These are phyloP conservation scores for Thermophis baileyi DNA, from an alignment of 2,113 vertebrate species.

Conservation along the genomic window DNA sequence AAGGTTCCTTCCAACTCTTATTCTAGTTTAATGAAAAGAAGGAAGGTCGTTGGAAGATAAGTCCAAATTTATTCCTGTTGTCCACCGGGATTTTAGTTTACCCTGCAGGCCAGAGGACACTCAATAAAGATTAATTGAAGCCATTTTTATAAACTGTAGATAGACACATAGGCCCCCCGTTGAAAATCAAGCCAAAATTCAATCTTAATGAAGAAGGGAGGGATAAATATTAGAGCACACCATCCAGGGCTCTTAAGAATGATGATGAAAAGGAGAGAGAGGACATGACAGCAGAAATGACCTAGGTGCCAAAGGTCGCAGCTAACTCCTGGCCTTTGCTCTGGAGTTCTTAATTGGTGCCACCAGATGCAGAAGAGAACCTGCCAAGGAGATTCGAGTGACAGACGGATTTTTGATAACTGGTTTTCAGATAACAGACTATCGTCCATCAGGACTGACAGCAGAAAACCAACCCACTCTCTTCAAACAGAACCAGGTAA, in stretches of 20 bases:
- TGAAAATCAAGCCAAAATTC: background rate
- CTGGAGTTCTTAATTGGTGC: background rate
- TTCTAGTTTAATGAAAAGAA: background rate
- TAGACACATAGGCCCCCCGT: background rate
- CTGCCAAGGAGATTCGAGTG: slow-evolving; percentile 10
- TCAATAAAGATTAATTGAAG: background rate
- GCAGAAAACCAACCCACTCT: background rate
- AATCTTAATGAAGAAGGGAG: background rate
- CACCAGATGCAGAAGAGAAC: slow-evolving; percentile 8
- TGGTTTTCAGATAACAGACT: slow-evolving; percentile 24
- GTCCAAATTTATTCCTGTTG: background rate
- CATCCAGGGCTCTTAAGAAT: background rate
- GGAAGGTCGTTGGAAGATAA: background rate
- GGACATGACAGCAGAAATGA: background rate
- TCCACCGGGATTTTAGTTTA: background rate
- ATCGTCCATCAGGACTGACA: background rate
- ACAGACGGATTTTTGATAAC: slow-evolving; percentile 25
- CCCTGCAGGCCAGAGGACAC: background rate
- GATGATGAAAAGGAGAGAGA: background rate
- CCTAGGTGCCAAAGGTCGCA: background rate
- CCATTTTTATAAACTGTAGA: background rate
- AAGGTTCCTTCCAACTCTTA: background rate
- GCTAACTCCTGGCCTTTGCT: background rate
- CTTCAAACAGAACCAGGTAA: background rate
- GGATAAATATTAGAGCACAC: background rate